Percentiles rank a stretch among this genome's conserved stretches.
phyloP scores from a whole-genome alignment of 2,888 invertebrate genomes.

The Patella depressa region DNA sequence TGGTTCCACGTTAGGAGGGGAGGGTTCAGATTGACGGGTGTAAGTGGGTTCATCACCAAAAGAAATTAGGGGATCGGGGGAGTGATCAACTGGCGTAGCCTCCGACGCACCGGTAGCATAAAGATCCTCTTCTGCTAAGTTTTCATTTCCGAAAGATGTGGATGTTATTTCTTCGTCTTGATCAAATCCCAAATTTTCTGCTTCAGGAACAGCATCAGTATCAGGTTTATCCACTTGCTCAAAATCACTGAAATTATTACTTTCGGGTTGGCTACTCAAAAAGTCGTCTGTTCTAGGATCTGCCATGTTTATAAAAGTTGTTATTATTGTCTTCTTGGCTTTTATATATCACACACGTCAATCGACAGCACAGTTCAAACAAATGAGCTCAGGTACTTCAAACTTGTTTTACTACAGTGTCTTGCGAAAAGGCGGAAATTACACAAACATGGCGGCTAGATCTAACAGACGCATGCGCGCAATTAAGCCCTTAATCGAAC shows the following conservation, averaged over 20 bases:
- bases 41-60: slow-evolving; percentile 34
- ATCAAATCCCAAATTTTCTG: slow-evolving; percentile 15
- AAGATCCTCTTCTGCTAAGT: slow-evolving; percentile 57
- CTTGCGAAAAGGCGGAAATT: no score
- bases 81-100: slow-evolving; percentile 35
- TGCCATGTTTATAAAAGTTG: slow-evolving; percentile 29
- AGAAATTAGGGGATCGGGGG: slow-evolving; percentile 39
- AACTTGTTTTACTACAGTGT: no score
- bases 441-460: no score
- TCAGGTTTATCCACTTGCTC: slow-evolving; percentile 28
- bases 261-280: slow-evolving; percentile 38
- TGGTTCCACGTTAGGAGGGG: slow-evolving; percentile 29
- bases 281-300: slow-evolving; percentile 16
- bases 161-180: slow-evolving; percentile 59
- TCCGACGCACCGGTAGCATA: slow-evolving; percentile 48
- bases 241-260: slow-evolving; percentile 42
- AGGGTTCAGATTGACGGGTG: slow-evolving; percentile 37
- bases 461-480: no score
- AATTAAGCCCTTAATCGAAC: no score
- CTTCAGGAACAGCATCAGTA: slow-evolving; percentile 20
- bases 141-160: slow-evolving; percentile 52
- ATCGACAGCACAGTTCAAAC: no score
- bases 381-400: no score
- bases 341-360: no score
- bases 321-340: no score